Evolutionary conservation across 2,797 vertebrate species (phyloP), one percentile per base, ranked within the genome.

Genomic region (Microcaecilia unicolor): DNA sequence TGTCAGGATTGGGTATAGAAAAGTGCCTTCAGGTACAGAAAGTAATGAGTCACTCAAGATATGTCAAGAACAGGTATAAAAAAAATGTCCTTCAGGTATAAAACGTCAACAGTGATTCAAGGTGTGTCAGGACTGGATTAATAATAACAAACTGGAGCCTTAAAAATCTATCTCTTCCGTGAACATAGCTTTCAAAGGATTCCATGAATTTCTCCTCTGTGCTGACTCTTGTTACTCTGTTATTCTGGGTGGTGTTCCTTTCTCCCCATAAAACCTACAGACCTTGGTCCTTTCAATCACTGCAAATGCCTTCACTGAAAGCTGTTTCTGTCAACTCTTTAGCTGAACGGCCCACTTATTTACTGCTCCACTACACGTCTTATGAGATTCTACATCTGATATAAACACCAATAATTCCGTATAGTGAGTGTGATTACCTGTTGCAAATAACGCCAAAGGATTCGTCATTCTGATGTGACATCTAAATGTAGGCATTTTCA

Each of bases 211-310:
- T 29, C 46, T 36, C 46, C 22, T 34, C 15, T 43, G 10, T 17
- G n/a, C 18, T 29, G 28, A 51, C 46, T 34, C 27, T 15, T 37
- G 10, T 35, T 41, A 34, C 16, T 18, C 24, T 55, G 47, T 27
- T 6, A 13, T 3, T 21, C 7, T 28, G 22, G 25, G 21, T 25
- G 10, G n/a, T 32, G 14, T 16, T 48, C 42, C 18, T 29, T 28
- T 52, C 21, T 28, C 32, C 5, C n/a, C 38, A 8, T 40, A 36
- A 45, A 41, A 15, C 4, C 19, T 34, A 33, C 5, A 55, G 25
- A 61, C 16, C 10, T 17, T 25, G 9, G 22, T 20, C 50, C 19
- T 44, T 56, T 43, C 26, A 54, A 10, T 42, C 20, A 41, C 18
- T 51, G 18, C 4, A 37, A 24, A 25, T n/a, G 29, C 25, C 25